Evolutionary conservation across 2,888 invertebrate species (phyloP), one percentile per base, ranked within the genome.

Genomic region (Scaptomyza tumidula): DNA sequence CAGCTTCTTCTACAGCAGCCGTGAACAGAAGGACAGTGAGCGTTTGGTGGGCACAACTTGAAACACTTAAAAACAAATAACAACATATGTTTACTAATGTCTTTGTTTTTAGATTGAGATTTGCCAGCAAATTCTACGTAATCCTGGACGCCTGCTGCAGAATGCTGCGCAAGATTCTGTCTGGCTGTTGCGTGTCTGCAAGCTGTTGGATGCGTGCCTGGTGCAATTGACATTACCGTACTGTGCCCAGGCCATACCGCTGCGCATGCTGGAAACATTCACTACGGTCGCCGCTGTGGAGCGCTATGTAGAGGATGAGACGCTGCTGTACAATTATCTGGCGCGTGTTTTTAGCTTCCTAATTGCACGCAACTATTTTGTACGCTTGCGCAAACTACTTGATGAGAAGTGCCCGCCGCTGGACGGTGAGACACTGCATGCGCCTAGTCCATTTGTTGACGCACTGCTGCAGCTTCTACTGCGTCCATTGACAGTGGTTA

Each of bases 211-310:
- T 29, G 78, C 91, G 3, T 92, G 92, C 62, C 78, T 92, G 19
- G 83, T 90, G 35, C 92, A 92, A 70, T 61, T 92, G 35, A 80
- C 89, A 3, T 75, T 87, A 6, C 88, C 91, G 3, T 90, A 91
- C 14, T 76, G 85, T 1, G 82, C 90, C 0, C 93, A 95, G 71
- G 95, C 96, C 24, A 94, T 96, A 56, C 95, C 96, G 6, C 93
- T 97, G 67, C 94, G 97, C 82, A 95, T 96, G 93, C 92, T 98
- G 86, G 96, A 97, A 90, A 94, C 95, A 29, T 96, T 96, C 85
- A 95, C 96, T 10, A 93, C 94, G 67, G 93, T 92, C 54, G 92
- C 91, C 1, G 78, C 86, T 1, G 89, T 91, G 6, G 91, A 91
- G 60, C 88, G 91, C 13, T 90, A 81, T 56, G 88, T 91, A 49